Percentiles rank a stretch among this genome's conserved stretches.
Evolutionary conservation across 2,797 vertebrate species (phyloP).

Genomic region (Carapus acus): DNA sequence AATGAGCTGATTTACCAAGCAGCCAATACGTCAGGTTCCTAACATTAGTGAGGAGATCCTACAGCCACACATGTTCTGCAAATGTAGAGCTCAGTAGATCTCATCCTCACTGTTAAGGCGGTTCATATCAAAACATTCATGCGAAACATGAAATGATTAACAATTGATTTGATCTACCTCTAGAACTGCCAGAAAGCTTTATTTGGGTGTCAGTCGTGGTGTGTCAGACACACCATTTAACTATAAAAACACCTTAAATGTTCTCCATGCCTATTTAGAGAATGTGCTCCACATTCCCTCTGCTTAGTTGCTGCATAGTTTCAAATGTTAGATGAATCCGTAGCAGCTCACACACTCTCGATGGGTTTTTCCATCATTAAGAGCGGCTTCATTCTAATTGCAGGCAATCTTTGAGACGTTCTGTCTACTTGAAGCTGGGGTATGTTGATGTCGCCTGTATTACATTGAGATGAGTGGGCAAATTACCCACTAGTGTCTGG

Average conservation of each 20-base stretch:
- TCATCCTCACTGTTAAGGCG: slow-evolving; percentile 11
- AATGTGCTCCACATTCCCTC: slow-evolving; percentile 56
- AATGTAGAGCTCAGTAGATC: slow-evolving; percentile 40
- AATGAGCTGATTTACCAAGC: slow-evolving; percentile 33
- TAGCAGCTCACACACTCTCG: slow-evolving; percentile 24
- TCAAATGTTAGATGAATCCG: slow-evolving; percentile 44
- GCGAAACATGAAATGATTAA: slow-evolving; percentile 11
- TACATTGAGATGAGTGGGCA: slow-evolving; percentile 27
- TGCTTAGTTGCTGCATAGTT: slow-evolving; percentile 52
- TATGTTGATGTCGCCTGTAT: slow-evolving; percentile 31
- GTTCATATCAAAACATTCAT: slow-evolving; percentile 12
- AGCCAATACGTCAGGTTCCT: slow-evolving; percentile 35
- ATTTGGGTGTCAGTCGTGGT: slow-evolving; percentile 29
- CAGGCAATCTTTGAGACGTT: slow-evolving; percentile 40
- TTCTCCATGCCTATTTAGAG: too few species aligned
- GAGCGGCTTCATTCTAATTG: slow-evolving; percentile 48
- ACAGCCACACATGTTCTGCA: slow-evolving; percentile 16
- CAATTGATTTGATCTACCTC: slow-evolving; percentile 42
- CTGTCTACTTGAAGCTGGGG: slow-evolving; percentile 46
- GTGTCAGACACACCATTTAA: slow-evolving; percentile 40
- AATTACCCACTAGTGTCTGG: slow-evolving; percentile 42
- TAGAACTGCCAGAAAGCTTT: slow-evolving; percentile 9
- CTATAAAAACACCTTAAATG: slow-evolving; percentile 42
- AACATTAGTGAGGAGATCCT: slow-evolving; percentile 19
- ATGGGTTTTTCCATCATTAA: slow-evolving; percentile 36